phyloP scores from a whole-genome alignment of 2,797 vertebrate genomes.

The Chiroxiphia lanceolata region DNA sequence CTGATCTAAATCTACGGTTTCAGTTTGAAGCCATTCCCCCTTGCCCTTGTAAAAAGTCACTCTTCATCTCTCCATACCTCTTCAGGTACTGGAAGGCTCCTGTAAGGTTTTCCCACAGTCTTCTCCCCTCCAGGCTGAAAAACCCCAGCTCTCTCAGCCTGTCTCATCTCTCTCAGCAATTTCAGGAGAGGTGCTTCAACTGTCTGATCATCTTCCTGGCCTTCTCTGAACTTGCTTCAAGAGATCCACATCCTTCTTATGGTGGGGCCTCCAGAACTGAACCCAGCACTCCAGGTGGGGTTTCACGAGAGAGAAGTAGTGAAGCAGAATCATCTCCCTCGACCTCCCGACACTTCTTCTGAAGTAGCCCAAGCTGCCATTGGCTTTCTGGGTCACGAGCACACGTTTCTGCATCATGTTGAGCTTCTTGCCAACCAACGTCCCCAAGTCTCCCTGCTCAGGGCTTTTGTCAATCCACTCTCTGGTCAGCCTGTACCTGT shows the following conservation, averaged over 20 bases:
- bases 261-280: not conserved
- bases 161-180: too few relatives aligned
- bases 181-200: not conserved
- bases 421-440: not conserved
- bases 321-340: not conserved
- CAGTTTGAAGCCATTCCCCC: not conserved
- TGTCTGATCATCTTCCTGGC: too few relatives aligned
- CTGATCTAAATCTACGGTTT: not conserved
- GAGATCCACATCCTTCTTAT: not conserved
- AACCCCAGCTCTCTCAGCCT: not conserved
- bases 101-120: not conserved
- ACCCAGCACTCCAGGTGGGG: not conserved
- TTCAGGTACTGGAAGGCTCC: not conserved
- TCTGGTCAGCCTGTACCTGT: not conserved
- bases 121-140: not conserved
- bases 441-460: not conserved
- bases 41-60: not conserved
- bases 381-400: fast-evolving
- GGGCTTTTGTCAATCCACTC: not conserved
- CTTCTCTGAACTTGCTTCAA: fast-evolving
- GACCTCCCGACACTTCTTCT: not conserved
- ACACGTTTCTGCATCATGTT: too few relatives aligned
- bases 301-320: not conserved
- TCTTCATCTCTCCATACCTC: not conserved
- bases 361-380: not conserved